Base-by-base conservation (phyloP, 2,888 invertebrate genomes). In the Cephus pygmeus region DNA sequence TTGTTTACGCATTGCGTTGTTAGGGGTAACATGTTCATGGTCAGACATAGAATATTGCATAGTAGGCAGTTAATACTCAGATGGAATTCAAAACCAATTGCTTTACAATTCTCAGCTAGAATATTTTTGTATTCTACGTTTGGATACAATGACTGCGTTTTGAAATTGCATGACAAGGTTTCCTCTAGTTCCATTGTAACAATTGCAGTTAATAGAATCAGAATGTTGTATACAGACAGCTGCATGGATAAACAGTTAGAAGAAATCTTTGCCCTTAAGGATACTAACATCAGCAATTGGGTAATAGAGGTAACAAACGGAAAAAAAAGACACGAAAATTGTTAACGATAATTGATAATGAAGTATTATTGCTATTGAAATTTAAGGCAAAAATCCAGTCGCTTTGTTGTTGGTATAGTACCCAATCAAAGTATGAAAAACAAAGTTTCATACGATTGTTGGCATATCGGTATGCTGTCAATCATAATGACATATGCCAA, bases 401-500 rank as follows among this genome's bases (percentile, higher is more conserved):
- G 3, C 81, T 92, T 12, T 92, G 92, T 80, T 77, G 78, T n/a
- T 85, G 81, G 68, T 92, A 92, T 80, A 83, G 85, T 75, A 83
- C 82, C 69, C 88, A 91, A 11, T 75, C 83, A 30, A 86, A 88
- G 76, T 83, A 88, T 3, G 88, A 92, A 12, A 92, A 88, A 83
- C 84, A 89, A 31, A 83, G 85, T 33, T 92, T 93, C 85, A 81
- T 93, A 1, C 88, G 86, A 79, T 85, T 85, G 9, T 83, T 93
- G 15, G 92, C 93, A 3, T 84, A 84, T 23, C 87, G 90, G 12
- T 92, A 92, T 87, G 90, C 91, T 4, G 91, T 93, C 1, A 88
- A 93, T 85, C 92, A 92, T 84, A 80, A 87, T 4, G 82, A 84
- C 81, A 90, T 93, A 75, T 85, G 84, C 33, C 85, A 90, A 79